Percentiles rank a stretch among this genome's conserved stretches.
Evolutionary conservation across 2,113 vertebrate species (phyloP).

Genomic region (Pachycephala philippinensis): DNA sequence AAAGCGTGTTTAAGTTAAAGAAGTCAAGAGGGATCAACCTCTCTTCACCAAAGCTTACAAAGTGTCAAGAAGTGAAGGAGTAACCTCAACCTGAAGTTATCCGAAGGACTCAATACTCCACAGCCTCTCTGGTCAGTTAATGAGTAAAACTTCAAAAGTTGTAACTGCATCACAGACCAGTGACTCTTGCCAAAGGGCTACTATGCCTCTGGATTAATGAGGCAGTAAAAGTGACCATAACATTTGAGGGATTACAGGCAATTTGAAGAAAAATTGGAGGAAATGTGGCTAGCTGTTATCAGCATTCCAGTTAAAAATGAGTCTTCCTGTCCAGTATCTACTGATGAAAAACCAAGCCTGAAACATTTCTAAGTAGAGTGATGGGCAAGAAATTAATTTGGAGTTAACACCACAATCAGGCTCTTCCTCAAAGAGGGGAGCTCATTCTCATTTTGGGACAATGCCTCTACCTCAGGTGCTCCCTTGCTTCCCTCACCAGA

Average conservation of each 20-base stretch:
- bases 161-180: neutral
- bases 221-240: neutral
- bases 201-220: neutral
- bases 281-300: neutral
- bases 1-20: neutral
- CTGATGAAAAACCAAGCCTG: neutral
- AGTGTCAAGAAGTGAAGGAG: neutral
- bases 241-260: neutral
- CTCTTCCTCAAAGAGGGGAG: neutral
- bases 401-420: neutral
- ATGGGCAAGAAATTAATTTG: neutral
- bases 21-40: neutral
- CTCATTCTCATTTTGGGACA: neutral
- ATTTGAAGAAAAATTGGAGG: neutral
- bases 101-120: neutral
- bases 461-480: neutral
- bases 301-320: neutral
- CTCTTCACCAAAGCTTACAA: neutral
- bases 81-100: neutral
- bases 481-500: neutral
- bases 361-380: accelerated
- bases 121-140: neutral
- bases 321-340: neutral
- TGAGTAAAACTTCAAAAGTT: neutral
- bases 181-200: neutral